phyloP scores from a whole-genome alignment of 2,888 invertebrate species.

The Ectemnius lituratus region DNA sequence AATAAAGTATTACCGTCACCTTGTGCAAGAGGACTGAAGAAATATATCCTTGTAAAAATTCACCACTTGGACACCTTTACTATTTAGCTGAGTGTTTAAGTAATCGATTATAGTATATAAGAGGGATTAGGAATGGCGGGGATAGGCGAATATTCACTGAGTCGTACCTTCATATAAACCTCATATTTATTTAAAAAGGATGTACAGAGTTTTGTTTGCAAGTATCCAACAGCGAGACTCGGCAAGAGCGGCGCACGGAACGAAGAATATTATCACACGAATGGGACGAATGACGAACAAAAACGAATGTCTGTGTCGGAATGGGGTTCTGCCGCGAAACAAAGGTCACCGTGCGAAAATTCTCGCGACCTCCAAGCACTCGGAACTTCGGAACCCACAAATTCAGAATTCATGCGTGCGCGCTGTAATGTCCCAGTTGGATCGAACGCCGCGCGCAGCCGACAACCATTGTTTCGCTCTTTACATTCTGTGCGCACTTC shows the following conservation, averaged over 20 bases:
- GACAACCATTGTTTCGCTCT: background rate
- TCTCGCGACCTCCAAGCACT: slow-evolving; percentile 14
- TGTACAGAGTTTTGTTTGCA: slow-evolving; percentile 76
- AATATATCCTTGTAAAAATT: too few relatives aligned
- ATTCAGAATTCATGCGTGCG: slow-evolving; percentile 27
- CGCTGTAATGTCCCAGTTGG: background rate
- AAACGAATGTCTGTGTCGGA: slow-evolving; percentile 29
- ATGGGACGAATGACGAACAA: slow-evolving; percentile 59
- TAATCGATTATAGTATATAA: background rate
- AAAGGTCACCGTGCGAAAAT: slow-evolving; percentile 30
- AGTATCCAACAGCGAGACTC: slow-evolving; percentile 76
- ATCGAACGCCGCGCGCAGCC: background rate
- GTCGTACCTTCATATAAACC: slow-evolving; percentile 71
- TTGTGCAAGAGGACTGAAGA: too few relatives aligned
- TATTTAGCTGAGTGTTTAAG: background rate
- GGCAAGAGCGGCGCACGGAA: slow-evolving; percentile 76
- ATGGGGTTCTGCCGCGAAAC: slow-evolving; percentile 31
- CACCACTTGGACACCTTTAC: background rate
- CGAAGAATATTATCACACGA: slow-evolving; percentile 75
- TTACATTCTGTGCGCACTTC: slow-evolving; percentile 46
- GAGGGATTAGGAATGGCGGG: background rate
- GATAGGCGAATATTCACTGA: background rate
- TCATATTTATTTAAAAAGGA: slow-evolving; percentile 78
- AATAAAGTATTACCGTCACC: too few relatives aligned
- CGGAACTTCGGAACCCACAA: slow-evolving; percentile 29